Evolutionary conservation across 2,797 vertebrate genomes (phyloP), one percentile per base, ranked within the genome.

Genomic region (Chloroceryle inda): DNA sequence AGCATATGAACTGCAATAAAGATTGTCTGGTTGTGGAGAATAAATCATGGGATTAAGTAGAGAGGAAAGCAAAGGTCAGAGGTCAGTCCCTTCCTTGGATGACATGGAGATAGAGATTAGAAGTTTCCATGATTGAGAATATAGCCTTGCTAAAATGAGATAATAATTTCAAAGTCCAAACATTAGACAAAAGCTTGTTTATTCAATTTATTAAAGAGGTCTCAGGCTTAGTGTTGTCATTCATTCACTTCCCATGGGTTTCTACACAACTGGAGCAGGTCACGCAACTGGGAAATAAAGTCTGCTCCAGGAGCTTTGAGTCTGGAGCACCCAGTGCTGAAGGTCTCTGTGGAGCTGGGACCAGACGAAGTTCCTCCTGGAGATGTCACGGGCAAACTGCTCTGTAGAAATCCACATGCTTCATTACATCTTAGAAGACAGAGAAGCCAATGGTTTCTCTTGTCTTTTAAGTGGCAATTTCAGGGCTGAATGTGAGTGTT

Each of bases 1-100:
- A 87, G 33, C 26, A 38, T 71, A 38, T 52, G 79, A 82, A 66
- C 31, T 88, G 69, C 33, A 95, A 71, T 84, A 92, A 83, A 92
- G 73, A 64, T 87, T 71, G 83, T 86, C 93, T 88, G 45, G 66
- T 86, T 96, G 85, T 82, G 81, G 62, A 88, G 82, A 84, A 83
- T 74, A 93, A 89, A 87, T 85, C 93, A 95, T 91, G 79, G 80
- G 89, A 96, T 95, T 96, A 97, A 93, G 24, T 10, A 77, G 56
- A 84, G 56, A 91, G 74, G 82, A 94, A 97, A 96, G 66, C 47
- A 91, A 93, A 97, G 50, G 71, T 84, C 84, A 92, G 90, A 92
- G 66, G 73, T 95, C 81, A 61, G n/a, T 90, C 73, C 27, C 16
- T 58, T 88, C 58, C 92, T 97, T 85, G 66, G 72, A 64, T 76